phyloP scores from a whole-genome alignment of 35 echinoderm and acorn worm genomes.

The Diadema setosum region DNA sequence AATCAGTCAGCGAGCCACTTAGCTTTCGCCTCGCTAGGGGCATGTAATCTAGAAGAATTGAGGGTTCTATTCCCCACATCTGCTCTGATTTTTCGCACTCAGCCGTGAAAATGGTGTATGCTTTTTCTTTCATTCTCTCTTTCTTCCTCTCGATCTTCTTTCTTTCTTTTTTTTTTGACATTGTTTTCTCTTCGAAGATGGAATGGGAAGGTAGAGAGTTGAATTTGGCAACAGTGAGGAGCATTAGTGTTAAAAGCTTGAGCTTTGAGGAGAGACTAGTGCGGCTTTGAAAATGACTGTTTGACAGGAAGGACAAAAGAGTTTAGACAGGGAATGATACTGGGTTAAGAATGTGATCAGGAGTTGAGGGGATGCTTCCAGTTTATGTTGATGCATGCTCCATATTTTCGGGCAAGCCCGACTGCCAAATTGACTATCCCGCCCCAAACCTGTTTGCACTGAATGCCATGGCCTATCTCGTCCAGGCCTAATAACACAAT shows the following conservation, averaged over 20 bases:
- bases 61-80: background rate
- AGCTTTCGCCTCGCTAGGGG: constrained; percentile 22
- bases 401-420: background rate
- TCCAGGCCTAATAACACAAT: background rate
- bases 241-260: background rate
- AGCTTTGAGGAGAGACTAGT: background rate
- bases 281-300: background rate
- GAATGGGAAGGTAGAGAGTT: background rate
- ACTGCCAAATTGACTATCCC: background rate
- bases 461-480: background rate
- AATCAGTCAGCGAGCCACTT: constrained; percentile 28
- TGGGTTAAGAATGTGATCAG: background rate
- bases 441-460: background rate
- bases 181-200: too few species aligned
- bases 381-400: background rate
- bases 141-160: too few species aligned
- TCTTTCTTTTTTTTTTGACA: too few species aligned
- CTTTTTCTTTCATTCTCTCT: too few species aligned
- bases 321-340: background rate
- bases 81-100: constrained; percentile 3
- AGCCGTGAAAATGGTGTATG: constrained; percentile 13
- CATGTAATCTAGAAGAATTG: constrained; percentile 25
- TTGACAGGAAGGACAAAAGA: background rate
- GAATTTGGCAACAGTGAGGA: background rate
- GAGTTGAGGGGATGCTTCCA: background rate